A percentile compares a stretch with the other conserved stretches of the same genome.
phyloP scores from a whole-genome alignment of 2,113 vertebrate species.

The Ameiurus melas region DNA sequence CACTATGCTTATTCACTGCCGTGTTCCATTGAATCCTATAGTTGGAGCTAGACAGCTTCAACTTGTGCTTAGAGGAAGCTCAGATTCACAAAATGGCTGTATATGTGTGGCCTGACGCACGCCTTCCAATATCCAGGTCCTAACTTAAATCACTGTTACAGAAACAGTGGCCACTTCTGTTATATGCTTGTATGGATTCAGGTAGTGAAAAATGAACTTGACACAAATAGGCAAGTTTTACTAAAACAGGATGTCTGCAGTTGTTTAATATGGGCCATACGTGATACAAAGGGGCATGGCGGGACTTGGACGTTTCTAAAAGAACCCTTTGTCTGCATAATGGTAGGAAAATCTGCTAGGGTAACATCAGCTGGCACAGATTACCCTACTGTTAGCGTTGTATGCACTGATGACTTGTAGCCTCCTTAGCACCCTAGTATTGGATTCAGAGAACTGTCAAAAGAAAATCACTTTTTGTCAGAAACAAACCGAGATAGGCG shows the following conservation, averaged over 20 bases:
- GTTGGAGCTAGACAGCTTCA: conserved; percentile 10
- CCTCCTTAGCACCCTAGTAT: conserved; percentile 39
- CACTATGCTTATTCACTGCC: neutral
- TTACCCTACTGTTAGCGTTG: neutral
- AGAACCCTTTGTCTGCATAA: conserved; percentile 45
- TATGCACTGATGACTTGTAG: conserved; percentile 42
- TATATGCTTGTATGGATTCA: conserved; percentile 4
- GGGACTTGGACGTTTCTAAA: conserved; percentile 34
- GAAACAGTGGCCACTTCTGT: conserved; percentile 3
- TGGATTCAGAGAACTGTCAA: conserved; percentile 22
- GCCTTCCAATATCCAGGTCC: neutral
- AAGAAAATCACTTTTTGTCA: neutral
- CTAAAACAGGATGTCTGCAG: conserved; percentile 42
- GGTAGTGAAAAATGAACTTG: conserved; percentile 28
- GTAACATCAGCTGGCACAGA: conserved; percentile 50
- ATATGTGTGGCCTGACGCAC: neutral
- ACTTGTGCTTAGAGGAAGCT: neutral
- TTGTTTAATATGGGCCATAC: conserved; percentile 33
- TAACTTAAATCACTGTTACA: conserved; percentile 7
- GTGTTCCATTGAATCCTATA: neutral
- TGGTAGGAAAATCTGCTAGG: conserved; percentile 49
- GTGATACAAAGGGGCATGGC: conserved; percentile 37
- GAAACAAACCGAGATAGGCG: neutral
- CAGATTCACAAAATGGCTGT: neutral
- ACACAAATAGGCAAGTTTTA: conserved; percentile 27